Evolutionary conservation across 2,797 vertebrate genomes (phyloP).

Genomic region (Scyliorhinus canicula): DNA sequence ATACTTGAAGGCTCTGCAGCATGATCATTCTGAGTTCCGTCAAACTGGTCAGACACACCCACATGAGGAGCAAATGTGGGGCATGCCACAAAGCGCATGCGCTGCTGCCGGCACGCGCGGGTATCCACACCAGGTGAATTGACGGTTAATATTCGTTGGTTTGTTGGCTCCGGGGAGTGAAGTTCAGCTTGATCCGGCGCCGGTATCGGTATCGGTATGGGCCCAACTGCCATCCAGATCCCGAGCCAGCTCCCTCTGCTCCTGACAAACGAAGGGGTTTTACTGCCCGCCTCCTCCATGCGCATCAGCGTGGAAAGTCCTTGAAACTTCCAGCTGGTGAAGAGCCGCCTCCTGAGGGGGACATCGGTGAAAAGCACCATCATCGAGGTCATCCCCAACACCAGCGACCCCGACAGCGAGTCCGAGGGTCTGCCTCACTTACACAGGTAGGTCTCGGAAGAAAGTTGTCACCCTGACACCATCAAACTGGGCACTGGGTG

Average conservation of each 20-base stretch:
- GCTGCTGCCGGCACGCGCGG: background rate
- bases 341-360: constrained; percentile 78
- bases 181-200: too few species aligned
- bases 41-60: background rate
- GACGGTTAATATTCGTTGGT: background rate
- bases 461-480: background rate
- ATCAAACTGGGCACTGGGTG: background rate
- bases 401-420: constrained; percentile 75
- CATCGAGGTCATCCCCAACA: constrained; percentile 86
- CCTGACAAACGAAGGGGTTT: constrained; percentile 78
- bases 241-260: constrained; percentile 80
- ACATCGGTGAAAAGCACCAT: constrained; percentile 91
- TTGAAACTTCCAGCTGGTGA: constrained; percentile 87
- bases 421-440: constrained; percentile 72
- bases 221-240: constrained; percentile 73
- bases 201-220: constrained; percentile 53
- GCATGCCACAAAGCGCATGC: background rate
- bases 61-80: background rate
- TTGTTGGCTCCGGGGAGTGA: background rate
- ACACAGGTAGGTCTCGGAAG: constrained; percentile 65
- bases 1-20: background rate
- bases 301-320: constrained; percentile 80
- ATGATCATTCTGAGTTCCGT: too few species aligned
- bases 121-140: background rate
- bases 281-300: constrained; percentile 85